Conservation (phyloP, 2,888 invertebrate genomes). For the Rhaphigaster nebulosa region DNA sequence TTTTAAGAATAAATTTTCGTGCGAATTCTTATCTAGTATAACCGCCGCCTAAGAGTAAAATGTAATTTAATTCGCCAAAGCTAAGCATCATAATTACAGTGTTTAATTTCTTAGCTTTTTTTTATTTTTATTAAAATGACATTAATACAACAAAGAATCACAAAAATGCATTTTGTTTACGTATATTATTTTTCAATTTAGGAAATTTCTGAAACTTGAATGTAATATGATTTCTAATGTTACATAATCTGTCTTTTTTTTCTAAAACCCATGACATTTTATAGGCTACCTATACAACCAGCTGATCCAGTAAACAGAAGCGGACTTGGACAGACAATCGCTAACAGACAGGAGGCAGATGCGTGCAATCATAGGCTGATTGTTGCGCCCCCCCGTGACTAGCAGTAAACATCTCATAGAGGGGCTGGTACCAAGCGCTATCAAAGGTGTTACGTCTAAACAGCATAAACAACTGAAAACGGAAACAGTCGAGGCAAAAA, state of each 20-base stretch:
- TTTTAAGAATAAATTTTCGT: no score
- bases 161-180: no score
- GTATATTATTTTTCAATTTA: no score
- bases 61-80: no score
- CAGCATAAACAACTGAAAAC: not conserved
- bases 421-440: not conserved
- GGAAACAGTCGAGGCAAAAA: not conserved
- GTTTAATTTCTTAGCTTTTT: no score
- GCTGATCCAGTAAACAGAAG: constrained; percentile 22
- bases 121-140: no score
- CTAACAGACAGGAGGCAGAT: constrained; percentile 26
- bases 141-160: no score
- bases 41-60: no score
- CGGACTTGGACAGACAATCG: not conserved
- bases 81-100: no score
- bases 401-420: constrained; percentile 16
- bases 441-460: constrained; percentile 17
- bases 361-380: constrained; percentile 12
- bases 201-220: not conserved
- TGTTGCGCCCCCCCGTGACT: constrained; percentile 32
- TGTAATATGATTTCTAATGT: not conserved
- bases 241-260: constrained; percentile 2
- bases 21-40: no score
- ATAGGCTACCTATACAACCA: not conserved
- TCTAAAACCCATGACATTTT: not conserved